A percentile compares a stretch with the other conserved stretches of the same genome.
These are phyloP conservation scores for Manis javanica DNA, from an alignment of 2,797 vertebrate genomes.

Conservation along the genomic window DNA sequence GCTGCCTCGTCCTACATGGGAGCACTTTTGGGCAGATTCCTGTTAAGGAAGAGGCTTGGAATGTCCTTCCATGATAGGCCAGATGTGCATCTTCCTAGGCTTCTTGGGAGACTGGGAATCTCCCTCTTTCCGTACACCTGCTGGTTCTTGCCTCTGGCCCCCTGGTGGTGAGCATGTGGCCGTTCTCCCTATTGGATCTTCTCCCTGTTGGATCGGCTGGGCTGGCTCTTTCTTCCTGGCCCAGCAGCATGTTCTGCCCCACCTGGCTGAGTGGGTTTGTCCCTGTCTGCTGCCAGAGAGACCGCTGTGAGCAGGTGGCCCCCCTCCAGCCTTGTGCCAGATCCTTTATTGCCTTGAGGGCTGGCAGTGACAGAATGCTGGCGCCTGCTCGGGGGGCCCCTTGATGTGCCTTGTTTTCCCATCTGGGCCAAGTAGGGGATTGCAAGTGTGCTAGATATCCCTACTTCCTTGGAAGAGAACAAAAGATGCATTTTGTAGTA, in stretches of 20 bases:
- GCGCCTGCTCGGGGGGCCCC: neutral
- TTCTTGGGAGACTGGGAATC: neutral
- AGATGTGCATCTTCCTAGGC: neutral
- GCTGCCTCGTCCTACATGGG: neutral
- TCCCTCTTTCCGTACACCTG: neutral
- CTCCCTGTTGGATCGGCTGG: too few relatives aligned
- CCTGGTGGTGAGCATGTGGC: rapidly evolving
- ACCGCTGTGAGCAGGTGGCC: neutral
- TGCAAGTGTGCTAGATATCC: too few relatives aligned
- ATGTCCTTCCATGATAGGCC: neutral
- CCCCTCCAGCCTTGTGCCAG: neutral
- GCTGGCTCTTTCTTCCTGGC: neutral
- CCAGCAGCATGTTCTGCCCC: neutral
- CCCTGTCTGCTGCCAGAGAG: neutral
- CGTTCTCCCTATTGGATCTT: neutral
- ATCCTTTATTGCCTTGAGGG: neutral
- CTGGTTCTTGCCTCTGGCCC: neutral
- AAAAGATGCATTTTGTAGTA: neutral
- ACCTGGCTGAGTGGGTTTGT: neutral
- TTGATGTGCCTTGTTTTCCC: neutral
- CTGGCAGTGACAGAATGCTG: too few relatives aligned
- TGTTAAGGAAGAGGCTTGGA: neutral
- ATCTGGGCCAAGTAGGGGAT: neutral
- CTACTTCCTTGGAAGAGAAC: neutral
- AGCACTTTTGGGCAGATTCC: neutral